Evolutionary conservation across 2,797 vertebrate species (phyloP), one percentile per base, ranked within the genome.

Genomic region (Cossypha niveicapilla): DNA sequence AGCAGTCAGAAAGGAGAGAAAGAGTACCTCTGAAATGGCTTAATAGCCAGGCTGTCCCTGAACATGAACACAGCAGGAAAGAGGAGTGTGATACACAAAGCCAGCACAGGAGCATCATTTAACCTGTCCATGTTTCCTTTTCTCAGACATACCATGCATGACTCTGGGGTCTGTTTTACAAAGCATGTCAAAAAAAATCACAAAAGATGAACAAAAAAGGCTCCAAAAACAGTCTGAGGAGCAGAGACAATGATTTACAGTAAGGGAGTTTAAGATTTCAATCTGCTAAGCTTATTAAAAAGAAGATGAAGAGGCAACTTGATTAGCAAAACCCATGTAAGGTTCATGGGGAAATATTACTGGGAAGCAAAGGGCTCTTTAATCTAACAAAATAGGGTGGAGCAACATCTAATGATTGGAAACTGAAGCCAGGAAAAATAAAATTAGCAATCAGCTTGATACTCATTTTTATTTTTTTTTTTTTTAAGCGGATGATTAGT

Each of bases 371-470:
- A 93, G 51, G 71, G 83, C 73, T 94, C 83, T 92, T 93, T 88
- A 94, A 86, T 88, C 72, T 95, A 88, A 88, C 35, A 95, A 90
- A 90, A 90, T 92, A 93, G 91, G 79, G 89, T 72, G 54, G 45
- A 94, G 51, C 41, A 92, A 76, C 54, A 75, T 56, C 60, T 86
- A 92, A 70, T 88, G 86, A 93, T 10, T 90, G 70, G 93, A 93
- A 94, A 92, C 83, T 76, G 70, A 92, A 93, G 90, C 82, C 91
- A 94, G 89, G 75, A 95, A 95, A 96, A 95, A 92, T 91, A 93
- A 96, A 93, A 96, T 88, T 88, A 96, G 90, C 75, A 81, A 94
- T 96, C 95, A 93, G 61, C 62, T 77, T 90, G 72, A 83, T 92
- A 86, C 5, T 4, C 13, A 45, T 70, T 73, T 28, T 80, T 93